Percentiles rank a stretch among this genome's conserved stretches.
These are phyloP conservation scores for Diabrotica balteata DNA, from an alignment of 2,888 invertebrate species.

Conservation along the genomic window DNA sequence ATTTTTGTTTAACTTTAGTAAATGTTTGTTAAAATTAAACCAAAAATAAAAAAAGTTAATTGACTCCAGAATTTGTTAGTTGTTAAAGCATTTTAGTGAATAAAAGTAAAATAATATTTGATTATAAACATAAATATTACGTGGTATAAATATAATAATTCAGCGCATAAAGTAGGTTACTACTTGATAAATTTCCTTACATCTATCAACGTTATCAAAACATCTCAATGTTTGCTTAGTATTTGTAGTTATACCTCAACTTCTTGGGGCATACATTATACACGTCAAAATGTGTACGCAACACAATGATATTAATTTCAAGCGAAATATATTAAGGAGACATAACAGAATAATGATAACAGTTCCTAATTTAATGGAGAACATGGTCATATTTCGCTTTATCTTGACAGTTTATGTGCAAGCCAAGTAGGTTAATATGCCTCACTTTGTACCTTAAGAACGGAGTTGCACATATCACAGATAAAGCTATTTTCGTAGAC, in stretches of 20 bases:
- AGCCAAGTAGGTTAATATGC: conserved; percentile 28
- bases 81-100: too few species aligned
- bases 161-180: too few species aligned
- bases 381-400: conserved; percentile 25
- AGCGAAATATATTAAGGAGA: conserved; percentile 26
- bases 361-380: conserved; percentile 27
- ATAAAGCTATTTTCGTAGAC: conserved; percentile 10
- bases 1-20: too few species aligned
- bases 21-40: too few species aligned
- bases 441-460: conserved; percentile 24
- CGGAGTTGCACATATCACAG: conserved; percentile 17
- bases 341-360: conserved; percentile 28
- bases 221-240: conserved; percentile 2
- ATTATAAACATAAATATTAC: too few species aligned
- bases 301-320: conserved; percentile 18
- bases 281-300: conserved; percentile 17
- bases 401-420: conserved; percentile 26
- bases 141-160: too few species aligned
- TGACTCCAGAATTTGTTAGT: too few species aligned
- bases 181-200: neutral
- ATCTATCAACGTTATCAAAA: neutral
- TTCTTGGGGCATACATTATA: conserved; percentile 3
- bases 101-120: too few species aligned
- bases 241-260: neutral
- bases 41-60: too few species aligned